Evolutionary conservation across 2,797 vertebrate genomes (phyloP).

Genomic region (Rhodeus uyekii): DNA sequence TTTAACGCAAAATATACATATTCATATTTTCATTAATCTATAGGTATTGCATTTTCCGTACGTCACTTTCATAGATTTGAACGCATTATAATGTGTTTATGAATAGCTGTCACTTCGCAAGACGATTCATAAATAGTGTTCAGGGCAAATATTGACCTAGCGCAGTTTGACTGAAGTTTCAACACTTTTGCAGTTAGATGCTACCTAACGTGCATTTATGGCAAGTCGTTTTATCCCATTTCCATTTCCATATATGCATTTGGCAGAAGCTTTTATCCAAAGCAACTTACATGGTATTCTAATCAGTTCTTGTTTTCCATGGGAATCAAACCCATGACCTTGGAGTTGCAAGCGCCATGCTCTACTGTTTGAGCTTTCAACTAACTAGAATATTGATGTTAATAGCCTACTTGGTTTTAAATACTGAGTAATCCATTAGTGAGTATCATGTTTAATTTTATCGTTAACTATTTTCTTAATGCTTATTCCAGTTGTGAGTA

Average conservation of each 20-base stretch:
- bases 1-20: not conserved
- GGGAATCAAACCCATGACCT: too few species aligned
- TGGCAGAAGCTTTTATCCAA: too few species aligned
- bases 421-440: not conserved
- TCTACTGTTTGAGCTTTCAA: too few species aligned
- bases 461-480: not conserved
- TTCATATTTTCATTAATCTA: not conserved
- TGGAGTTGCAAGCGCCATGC: too few species aligned
- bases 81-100: not conserved
- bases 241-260: too few species aligned
- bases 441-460: not conserved
- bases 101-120: not conserved
- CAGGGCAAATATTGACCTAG: not conserved
- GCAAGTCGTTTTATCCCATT: not conserved
- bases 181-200: constrained; percentile 57
- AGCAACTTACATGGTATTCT: too few species aligned
- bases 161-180: constrained; percentile 49
- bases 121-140: not conserved
- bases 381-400: not conserved
- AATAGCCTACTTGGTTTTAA: too few species aligned
- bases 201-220: constrained; percentile 40
- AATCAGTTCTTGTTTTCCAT: too few species aligned
- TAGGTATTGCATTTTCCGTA: not conserved
- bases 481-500: not conserved
- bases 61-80: not conserved